Evolutionary conservation across 2,888 invertebrate species (phyloP).

Genomic region (Epicampocera succincta): DNA sequence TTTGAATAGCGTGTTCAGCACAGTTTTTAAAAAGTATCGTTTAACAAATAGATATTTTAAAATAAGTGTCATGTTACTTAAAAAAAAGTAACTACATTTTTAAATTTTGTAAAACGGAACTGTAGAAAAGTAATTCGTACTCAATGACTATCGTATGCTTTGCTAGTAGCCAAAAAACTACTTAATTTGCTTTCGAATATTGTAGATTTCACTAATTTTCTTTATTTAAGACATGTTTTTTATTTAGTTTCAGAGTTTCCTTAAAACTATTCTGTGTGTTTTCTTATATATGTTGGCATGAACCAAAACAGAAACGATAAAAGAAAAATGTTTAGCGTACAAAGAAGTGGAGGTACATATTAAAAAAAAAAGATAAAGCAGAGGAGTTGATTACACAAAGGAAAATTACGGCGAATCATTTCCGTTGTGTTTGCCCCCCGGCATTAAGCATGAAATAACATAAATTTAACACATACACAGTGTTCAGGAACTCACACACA

Average conservation of each 20-base stretch:
- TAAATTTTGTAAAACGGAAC: background rate
- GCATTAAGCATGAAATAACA: conserved; percentile 72
- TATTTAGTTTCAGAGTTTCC: conserved; percentile 33
- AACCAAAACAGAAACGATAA: conserved; percentile 40
- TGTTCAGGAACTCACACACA: conserved; percentile 57
- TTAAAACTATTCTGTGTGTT: conserved; percentile 27
- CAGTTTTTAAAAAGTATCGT: no score
- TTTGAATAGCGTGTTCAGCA: no score
- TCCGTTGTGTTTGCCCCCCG: conserved; percentile 78
- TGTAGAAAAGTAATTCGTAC: no score
- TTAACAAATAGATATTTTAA: no score
- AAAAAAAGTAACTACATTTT: no score
- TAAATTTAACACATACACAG: conserved; percentile 54
- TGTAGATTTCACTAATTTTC: conserved; percentile 18
- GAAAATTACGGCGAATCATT: conserved; percentile 81
- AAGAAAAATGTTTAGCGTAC: conserved; percentile 47
- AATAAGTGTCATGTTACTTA: no score
- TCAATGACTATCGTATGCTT: background rate
- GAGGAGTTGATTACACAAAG: conserved; percentile 80
- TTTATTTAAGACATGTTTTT: background rate
- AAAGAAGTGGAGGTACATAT: conserved; percentile 9
- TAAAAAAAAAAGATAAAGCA: background rate
- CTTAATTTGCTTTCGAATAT: conserved; percentile 21
- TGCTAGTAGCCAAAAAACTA: background rate
- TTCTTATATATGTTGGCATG: conserved; percentile 13